Evolutionary conservation across 2,113 vertebrate genomes (phyloP).

Genomic region (Caretta caretta): DNA sequence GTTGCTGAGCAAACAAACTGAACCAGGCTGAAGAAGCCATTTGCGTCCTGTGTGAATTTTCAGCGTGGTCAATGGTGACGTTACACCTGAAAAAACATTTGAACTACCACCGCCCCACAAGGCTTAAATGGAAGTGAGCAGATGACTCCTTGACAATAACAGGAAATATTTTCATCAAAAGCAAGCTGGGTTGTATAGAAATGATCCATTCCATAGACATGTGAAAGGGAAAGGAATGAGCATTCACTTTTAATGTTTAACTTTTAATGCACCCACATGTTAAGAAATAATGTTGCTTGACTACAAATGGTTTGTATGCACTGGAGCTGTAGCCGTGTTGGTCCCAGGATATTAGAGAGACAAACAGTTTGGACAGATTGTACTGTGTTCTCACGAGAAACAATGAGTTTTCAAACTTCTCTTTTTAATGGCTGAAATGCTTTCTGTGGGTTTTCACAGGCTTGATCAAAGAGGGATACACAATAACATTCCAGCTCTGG

Average conservation of each 20-base stretch:
- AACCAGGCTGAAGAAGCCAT: constrained; percentile 25
- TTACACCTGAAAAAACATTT: constrained; percentile 75
- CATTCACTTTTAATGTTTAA: constrained; percentile 50
- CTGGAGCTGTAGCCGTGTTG: too few relatives aligned
- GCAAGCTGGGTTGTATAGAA: not conserved
- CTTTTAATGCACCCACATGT: constrained; percentile 20
- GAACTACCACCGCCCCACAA: not conserved
- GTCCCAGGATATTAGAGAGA: not conserved
- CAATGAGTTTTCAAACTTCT: constrained; percentile 6
- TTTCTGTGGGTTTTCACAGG: not conserved
- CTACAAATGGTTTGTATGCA: too few relatives aligned
- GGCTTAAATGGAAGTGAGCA: constrained; percentile 31
- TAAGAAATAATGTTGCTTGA: too few relatives aligned
- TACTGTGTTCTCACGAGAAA: not conserved
- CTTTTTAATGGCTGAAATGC: not conserved
- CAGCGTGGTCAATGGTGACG: constrained; percentile 53
- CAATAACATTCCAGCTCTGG: not conserved
- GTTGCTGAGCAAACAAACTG: not conserved
- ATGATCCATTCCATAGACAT: constrained; percentile 5
- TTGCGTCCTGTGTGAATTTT: constrained; percentile 23
- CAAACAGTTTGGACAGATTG: constrained; percentile 38
- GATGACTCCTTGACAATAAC: constrained; percentile 51
- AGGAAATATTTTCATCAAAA: constrained; percentile 56
- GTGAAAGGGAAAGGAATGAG: constrained; percentile 39
- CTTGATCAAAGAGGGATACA: not conserved